phyloP scores from a whole-genome alignment of 2,797 vertebrate species.

The Oreochromis mossambicus region DNA sequence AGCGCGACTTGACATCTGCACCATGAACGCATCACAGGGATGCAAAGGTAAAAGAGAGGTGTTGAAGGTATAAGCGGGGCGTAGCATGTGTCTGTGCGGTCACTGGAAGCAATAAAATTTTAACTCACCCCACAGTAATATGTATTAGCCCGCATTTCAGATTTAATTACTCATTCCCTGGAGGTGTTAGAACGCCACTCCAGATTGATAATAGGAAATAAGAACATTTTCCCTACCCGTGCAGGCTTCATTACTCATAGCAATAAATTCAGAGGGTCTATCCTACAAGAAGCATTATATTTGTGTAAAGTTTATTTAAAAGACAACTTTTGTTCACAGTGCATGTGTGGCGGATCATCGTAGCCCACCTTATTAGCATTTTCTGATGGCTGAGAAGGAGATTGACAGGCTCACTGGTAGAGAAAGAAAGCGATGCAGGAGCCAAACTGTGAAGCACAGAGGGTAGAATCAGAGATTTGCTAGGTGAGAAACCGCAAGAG shows the following conservation, averaged over 20 bases:
- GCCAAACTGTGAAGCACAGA: neutral
- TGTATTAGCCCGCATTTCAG: neutral
- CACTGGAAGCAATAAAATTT: neutral
- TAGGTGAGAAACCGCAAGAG: neutral
- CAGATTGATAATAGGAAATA: neutral
- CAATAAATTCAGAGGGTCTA: neutral
- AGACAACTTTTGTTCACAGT: neutral
- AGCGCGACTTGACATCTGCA: fast-evolving
- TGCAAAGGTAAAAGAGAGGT: neutral
- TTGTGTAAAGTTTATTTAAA: neutral
- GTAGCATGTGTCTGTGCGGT: neutral
- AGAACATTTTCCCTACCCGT: neutral
- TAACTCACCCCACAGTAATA: neutral
- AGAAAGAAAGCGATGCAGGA: neutral
- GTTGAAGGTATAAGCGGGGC: neutral
- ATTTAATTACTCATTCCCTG: neutral
- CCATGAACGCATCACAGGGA: neutral
- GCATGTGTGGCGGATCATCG: neutral
- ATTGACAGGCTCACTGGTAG: neutral
- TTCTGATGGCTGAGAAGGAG: neutral
- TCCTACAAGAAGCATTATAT: neutral
- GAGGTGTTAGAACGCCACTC: neutral
- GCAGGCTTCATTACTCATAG: neutral
- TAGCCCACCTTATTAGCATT: neutral
- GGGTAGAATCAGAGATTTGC: neutral